Conservation (phyloP, 1,140 invertebrate species). For the Mactra quadrangularis region DNA sequence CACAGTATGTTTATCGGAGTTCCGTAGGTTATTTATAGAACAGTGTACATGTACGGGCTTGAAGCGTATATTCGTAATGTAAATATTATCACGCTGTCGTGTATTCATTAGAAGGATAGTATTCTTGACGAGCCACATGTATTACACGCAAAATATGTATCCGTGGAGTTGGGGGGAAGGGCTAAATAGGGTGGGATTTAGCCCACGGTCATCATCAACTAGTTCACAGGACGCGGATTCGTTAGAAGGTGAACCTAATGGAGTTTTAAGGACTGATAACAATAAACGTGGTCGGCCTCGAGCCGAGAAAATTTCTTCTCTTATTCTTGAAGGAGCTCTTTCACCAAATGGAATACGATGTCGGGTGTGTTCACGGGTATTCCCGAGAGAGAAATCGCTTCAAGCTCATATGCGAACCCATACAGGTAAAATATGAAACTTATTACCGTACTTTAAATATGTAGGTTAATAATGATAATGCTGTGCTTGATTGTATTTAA, state of each 20-base stretch:
- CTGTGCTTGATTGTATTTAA: too few relatives aligned
- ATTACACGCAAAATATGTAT: constrained; percentile 58
- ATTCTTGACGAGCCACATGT: constrained; percentile 57
- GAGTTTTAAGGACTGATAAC: constrained; percentile 59
- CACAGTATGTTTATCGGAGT: constrained; percentile 14
- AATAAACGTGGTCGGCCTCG: constrained; percentile 87
- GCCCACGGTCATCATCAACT: constrained; percentile 67
- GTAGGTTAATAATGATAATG: too few relatives aligned
- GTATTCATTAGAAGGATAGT: constrained; percentile 55
- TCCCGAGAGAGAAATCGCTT: constrained; percentile 91
- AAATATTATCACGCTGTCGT: constrained; percentile 61
- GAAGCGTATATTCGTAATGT: constrained; percentile 51
- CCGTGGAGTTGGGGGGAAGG: constrained; percentile 57
- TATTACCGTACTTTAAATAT: background rate
- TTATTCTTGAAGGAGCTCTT: constrained; percentile 90
- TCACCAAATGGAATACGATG: constrained; percentile 91
- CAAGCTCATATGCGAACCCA: constrained; percentile 93
- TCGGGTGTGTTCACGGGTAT: constrained; percentile 89
- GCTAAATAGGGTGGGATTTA: constrained; percentile 56
- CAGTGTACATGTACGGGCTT: constrained; percentile 59
- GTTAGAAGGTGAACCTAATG: constrained; percentile 61
- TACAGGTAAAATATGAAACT: constrained; percentile 86
- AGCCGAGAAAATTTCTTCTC: constrained; percentile 88
- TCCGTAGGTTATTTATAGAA: constrained; percentile 46
- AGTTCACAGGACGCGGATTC: constrained; percentile 74